phyloP scores from a whole-genome alignment of 1,140 invertebrate genomes.

The Nylanderia fulva region DNA sequence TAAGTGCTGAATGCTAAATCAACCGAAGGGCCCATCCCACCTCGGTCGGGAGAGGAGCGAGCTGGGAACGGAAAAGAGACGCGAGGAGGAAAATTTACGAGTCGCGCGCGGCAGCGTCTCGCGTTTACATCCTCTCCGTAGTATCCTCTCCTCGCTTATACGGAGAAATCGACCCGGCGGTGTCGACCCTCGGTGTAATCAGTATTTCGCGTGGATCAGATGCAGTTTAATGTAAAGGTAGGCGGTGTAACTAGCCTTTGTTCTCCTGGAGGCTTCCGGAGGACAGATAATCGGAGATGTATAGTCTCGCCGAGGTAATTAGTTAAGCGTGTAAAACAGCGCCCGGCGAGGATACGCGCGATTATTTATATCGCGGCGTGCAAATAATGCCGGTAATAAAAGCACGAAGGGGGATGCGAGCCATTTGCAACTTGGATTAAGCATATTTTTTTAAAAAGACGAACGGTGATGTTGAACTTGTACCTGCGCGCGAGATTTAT shows the following conservation, averaged over 20 bases:
- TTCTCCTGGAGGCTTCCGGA: conserved; percentile 58
- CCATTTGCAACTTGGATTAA: conserved; percentile 60
- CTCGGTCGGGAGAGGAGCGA: conserved; percentile 31
- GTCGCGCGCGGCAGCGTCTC: conserved; percentile 59
- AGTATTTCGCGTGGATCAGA: conserved; percentile 71
- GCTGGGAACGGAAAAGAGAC: conserved; percentile 36
- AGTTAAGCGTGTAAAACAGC: conserved; percentile 63
- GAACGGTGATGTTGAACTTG: not conserved
- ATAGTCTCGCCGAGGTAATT: conserved; percentile 62
- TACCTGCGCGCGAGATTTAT: conserved; percentile 2
- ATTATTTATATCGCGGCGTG: conserved; percentile 60
- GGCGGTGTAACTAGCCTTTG: conserved; percentile 59
- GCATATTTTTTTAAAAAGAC: conserved; percentile 54
- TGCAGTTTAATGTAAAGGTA: conserved; percentile 68
- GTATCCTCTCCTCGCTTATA: conserved; percentile 42
- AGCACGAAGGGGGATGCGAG: conserved; percentile 47
- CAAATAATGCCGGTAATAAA: conserved; percentile 62
- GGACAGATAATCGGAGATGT: conserved; percentile 63
- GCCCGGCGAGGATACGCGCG: conserved; percentile 55
- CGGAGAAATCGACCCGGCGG: conserved; percentile 43
- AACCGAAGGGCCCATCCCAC: conserved; percentile 79
- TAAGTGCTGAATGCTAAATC: conserved; percentile 86
- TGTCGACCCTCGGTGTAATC: conserved; percentile 67
- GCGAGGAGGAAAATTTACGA: conserved; percentile 70
- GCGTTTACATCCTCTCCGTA: conserved; percentile 67